phyloP scores from a whole-genome alignment of 2,113 vertebrate species.

The Arvicanthis niloticus region DNA sequence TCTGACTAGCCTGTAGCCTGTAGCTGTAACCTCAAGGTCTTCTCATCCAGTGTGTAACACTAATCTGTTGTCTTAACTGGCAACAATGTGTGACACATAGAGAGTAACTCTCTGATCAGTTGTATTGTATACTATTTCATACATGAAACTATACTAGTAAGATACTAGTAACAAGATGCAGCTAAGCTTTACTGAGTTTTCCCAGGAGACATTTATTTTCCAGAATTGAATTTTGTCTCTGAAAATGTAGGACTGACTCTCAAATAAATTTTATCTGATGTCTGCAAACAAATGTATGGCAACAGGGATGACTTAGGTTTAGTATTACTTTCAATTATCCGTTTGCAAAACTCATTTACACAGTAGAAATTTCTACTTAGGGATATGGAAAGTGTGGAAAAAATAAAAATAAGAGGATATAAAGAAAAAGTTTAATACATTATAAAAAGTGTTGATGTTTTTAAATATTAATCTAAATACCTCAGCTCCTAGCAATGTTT shows the following conservation, averaged over 20 bases:
- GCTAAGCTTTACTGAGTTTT: background rate
- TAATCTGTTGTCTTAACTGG: background rate
- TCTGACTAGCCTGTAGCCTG: too few relatives aligned
- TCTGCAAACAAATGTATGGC: background rate
- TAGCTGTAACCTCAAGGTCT: background rate
- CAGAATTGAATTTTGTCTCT: background rate
- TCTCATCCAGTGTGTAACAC: background rate
- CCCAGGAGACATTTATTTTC: background rate
- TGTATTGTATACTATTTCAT: background rate
- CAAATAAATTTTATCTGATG: background rate
- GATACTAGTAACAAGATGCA: background rate
- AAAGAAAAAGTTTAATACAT: background rate
- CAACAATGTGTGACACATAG: background rate
- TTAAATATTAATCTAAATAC: background rate
- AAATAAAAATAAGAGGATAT: background rate
- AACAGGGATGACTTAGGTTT: background rate
- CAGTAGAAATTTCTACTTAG: background rate
- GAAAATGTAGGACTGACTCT: background rate
- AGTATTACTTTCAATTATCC: background rate
- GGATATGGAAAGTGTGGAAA: background rate
- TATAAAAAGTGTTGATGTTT: background rate
- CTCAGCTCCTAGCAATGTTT: background rate
- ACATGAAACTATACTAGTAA: background rate
- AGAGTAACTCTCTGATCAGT: background rate
- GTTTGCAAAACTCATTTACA: background rate